Evolutionary conservation across 2,888 invertebrate genomes (phyloP), one percentile per base, ranked within the genome.

Genomic region (Sphinx pinastri): DNA sequence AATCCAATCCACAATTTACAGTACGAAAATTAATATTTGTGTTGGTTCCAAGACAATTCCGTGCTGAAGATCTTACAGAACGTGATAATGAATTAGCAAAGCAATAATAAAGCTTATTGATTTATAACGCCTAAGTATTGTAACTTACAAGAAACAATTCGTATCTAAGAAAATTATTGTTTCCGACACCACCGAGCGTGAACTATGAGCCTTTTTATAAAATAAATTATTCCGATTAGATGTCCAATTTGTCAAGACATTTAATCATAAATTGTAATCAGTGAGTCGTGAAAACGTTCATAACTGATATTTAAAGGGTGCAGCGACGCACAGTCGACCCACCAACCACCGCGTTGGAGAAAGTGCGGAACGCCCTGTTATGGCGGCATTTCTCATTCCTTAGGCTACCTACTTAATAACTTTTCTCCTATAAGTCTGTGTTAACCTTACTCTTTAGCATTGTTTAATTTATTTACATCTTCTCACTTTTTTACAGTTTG

Each of bases 321-420:
- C 75, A 71, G 77, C 81, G 84, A 84, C 84, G 79, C 81, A 49
- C 47, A 11, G 49, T 12, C 63, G 55, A 16, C 73, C 71, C 58
- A 72, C 70, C 72, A 74, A 76, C 77, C 77, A 72, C 78, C 71
- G 49, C 63, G 63, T 63, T 63, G 85, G 91, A 87, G 92, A 92
- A 92, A 92, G 92, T 91, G 81, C 80, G 84, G 88, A 82, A 87
- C 86, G 88, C 90, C 91, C 91, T 90, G 88, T 90, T 90, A 89
- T 87, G 87, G 89, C 86, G 82, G 85, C 85, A 88, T 91, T 91
- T 90, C 91, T 91, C 88, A 91, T 90, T 89, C 90, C 88, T 85
- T 82, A 75, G 77, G 73, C 74, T 58, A 57, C 73, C 74, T 58
- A 57, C 59, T 69, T 58, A 73, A 68, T 82, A 84, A 86, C 87